A percentile compares a stretch with the other conserved stretches of the same genome.
Conservation (phyloP, 2,113 vertebrate genomes). For the Dipodomys ordii region DNA sequence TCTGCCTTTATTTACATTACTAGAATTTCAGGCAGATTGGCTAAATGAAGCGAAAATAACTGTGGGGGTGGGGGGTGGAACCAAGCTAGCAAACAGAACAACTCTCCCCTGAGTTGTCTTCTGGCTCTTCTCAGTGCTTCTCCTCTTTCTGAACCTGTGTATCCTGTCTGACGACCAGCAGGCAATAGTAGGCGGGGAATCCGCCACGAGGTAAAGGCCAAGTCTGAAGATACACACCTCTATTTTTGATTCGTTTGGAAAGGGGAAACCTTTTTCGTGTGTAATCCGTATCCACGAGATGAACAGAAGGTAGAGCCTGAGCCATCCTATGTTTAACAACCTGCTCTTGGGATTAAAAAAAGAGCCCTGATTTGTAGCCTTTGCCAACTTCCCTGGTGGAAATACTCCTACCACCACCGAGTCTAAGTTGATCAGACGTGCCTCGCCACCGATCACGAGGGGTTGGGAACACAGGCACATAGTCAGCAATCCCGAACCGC, state of each 20-base stretch:
- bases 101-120: not conserved
- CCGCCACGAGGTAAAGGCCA: not conserved
- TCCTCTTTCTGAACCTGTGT: not conserved
- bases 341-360: not conserved
- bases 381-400: not conserved
- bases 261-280: not conserved
- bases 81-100: not conserved
- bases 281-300: not conserved
- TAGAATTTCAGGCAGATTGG: constrained; percentile 45
- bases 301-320: not conserved
- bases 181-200: not conserved
- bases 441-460: not conserved
- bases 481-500: not conserved
- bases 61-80: not conserved
- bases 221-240: not conserved
- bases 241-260: not conserved
- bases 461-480: not conserved
- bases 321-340: not conserved
- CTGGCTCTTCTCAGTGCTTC: not conserved
- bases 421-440: not conserved
- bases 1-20: constrained; percentile 38
- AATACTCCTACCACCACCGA: not conserved
- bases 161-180: not conserved
- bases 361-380: not conserved
- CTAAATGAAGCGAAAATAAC: constrained; percentile 39